phyloP scores from a whole-genome alignment of 2,888 invertebrate species.

The Caenorhabditis japonica region DNA sequence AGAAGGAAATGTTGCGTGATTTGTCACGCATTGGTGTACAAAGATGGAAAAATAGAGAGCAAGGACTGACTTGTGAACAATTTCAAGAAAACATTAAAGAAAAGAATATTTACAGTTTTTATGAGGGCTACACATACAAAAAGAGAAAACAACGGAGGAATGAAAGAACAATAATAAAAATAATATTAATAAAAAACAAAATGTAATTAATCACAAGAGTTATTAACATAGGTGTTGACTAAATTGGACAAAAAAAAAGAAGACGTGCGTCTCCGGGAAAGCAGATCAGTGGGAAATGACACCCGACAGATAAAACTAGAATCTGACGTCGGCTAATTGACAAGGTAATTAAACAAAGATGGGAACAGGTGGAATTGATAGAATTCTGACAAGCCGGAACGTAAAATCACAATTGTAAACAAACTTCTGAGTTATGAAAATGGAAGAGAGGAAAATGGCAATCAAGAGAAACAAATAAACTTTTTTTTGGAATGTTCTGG shows the following conservation, averaged over 20 bases:
- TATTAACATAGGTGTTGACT: too few species aligned
- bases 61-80: background rate
- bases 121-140: background rate
- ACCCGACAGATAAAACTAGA: constrained; percentile 52
- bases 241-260: too few species aligned
- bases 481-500: constrained; percentile 4
- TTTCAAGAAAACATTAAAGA: background rate
- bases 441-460: background rate
- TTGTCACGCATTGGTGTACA: too few species aligned
- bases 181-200: too few species aligned
- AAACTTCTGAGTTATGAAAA: too few species aligned
- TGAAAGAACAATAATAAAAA: too few species aligned
- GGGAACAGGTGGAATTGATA: background rate
- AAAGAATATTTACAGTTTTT: too few species aligned
- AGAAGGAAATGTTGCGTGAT: background rate
- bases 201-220: background rate
- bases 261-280: background rate
- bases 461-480: background rate
- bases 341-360: background rate
- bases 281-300: constrained; percentile 25
- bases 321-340: constrained; percentile 29
- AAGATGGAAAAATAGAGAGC: background rate
- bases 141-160: background rate
- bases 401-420: constrained; percentile 26
- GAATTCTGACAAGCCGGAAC: constrained; percentile 12